Evolutionary conservation across 1,140 invertebrate genomes (phyloP).

Genomic region (Orchestia grillus): DNA sequence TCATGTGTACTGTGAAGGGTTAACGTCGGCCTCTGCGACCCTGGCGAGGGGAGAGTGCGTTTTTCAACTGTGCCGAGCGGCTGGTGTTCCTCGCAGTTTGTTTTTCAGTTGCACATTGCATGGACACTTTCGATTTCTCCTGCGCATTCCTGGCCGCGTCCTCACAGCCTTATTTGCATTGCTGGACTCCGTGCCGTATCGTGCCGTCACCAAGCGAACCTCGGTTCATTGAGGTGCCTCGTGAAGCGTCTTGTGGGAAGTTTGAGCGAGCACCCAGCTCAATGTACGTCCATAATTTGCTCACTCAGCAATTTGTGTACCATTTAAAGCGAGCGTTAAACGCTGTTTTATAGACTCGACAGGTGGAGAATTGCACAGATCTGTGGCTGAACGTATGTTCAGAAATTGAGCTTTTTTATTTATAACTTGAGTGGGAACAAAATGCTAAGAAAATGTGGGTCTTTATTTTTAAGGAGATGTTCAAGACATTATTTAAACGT

Average conservation of each 20-base stretch:
- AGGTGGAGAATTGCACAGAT: not conserved
- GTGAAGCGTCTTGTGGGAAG: not conserved
- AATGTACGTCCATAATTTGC: not conserved
- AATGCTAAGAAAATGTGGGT: not conserved
- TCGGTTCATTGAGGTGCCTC: not conserved
- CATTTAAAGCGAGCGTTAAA: not conserved
- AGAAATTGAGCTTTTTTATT: not conserved
- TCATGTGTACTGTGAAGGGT: no score
- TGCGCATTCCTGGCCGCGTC: not conserved
- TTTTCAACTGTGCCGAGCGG: not conserved
- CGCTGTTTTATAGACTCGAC: not conserved
- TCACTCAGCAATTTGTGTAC: not conserved
- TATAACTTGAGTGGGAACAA: not conserved
- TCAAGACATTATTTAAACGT: no score
- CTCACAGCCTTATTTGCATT: not conserved
- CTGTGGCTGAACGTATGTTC: not conserved
- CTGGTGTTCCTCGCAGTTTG: not conserved
- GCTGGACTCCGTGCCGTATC: not conserved
- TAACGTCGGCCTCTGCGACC: not conserved
- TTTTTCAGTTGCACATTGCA: not conserved
- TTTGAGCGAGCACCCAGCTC: not conserved
- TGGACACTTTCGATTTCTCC: constrained; percentile 21
- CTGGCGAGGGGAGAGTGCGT: not conserved
- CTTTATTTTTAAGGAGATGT: no score
- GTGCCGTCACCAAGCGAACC: not conserved